Evolutionary conservation across 2,113 vertebrate species (phyloP).

Genomic region (Myiagra hebetior): DNA sequence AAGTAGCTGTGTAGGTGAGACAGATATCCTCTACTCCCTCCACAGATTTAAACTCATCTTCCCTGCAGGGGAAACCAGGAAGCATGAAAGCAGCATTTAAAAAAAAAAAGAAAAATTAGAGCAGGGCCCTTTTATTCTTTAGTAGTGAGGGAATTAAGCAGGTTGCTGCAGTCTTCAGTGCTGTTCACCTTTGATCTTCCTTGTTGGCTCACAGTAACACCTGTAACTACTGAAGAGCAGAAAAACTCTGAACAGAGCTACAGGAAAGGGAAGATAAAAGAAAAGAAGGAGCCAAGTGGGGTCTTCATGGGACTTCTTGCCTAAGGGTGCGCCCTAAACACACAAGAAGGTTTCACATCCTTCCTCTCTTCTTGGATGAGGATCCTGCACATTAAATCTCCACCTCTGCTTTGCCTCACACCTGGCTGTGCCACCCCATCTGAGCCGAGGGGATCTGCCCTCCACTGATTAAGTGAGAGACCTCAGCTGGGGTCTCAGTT

Average conservation of each 20-base stretch:
- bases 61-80: neutral
- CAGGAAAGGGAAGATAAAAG: neutral
- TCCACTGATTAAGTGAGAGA: neutral
- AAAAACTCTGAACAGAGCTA: neutral
- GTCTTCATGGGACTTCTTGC: neutral
- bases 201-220: neutral
- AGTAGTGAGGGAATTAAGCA: neutral
- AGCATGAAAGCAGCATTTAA: neutral
- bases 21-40: neutral
- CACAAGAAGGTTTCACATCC: neutral
- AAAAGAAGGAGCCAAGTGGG: neutral
- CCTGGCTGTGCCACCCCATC: neutral
- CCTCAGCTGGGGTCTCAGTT: neutral
- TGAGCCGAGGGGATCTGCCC: neutral
- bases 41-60: neutral
- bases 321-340: neutral
- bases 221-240: neutral
- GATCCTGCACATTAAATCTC: neutral
- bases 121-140: neutral
- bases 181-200: neutral
- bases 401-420: neutral
- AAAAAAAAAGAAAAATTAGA: neutral
- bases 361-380: neutral
- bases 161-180: neutral
- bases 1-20: neutral